A percentile compares a stretch with the other conserved stretches of the same genome.
These are phyloP conservation scores for Drosophila parabipectinata DNA, from an alignment of 1,140 invertebrate species.

Conservation along the genomic window DNA sequence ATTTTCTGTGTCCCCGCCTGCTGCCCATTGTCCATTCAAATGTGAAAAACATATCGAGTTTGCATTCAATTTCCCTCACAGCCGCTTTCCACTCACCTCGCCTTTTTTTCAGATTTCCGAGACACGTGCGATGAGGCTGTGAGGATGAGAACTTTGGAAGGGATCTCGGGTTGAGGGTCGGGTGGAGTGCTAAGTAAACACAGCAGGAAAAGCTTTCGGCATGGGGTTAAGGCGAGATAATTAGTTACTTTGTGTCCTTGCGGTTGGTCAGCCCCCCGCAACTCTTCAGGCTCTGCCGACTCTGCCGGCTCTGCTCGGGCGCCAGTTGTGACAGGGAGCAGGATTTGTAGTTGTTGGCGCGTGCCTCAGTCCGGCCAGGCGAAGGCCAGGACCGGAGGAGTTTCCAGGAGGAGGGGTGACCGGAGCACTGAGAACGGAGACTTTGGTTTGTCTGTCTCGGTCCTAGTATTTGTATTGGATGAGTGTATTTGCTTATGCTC, in stretches of 20 bases:
- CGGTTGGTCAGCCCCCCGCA: slow-evolving; percentile 30
- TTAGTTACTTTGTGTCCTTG: slow-evolving; percentile 80
- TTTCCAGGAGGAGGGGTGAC: slow-evolving; percentile 1
- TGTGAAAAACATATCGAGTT: slow-evolving; percentile 62
- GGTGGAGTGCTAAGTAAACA: slow-evolving; percentile 58
- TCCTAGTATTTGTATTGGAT: slow-evolving; percentile 72
- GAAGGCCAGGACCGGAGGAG: slow-evolving; percentile 39
- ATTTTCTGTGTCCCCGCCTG: slow-evolving; percentile 21
- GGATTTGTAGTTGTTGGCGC: slow-evolving; percentile 67
- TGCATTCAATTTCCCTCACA: slow-evolving; percentile 55
- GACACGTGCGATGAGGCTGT: slow-evolving; percentile 51
- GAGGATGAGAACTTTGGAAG: slow-evolving; percentile 1
- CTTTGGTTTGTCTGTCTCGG: slow-evolving; percentile 51
- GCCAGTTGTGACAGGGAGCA: slow-evolving; percentile 21
- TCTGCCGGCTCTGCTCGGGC: background rate
- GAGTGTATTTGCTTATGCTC: slow-evolving; percentile 79
- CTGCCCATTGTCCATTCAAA: slow-evolving; percentile 62
- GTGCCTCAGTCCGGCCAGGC: slow-evolving; percentile 49
- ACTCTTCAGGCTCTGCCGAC: background rate
- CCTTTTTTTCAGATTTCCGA: slow-evolving; percentile 33
- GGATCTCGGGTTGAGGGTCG: background rate
- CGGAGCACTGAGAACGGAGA: background rate
- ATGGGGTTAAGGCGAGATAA: slow-evolving; percentile 78
- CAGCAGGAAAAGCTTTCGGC: slow-evolving; percentile 42
- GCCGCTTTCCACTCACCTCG: slow-evolving; percentile 12